Percentiles rank a stretch among this genome's conserved stretches.
Conservation (phyloP, 35 echinoderm and acorn worm species). For the Apostichopus japonicus region DNA sequence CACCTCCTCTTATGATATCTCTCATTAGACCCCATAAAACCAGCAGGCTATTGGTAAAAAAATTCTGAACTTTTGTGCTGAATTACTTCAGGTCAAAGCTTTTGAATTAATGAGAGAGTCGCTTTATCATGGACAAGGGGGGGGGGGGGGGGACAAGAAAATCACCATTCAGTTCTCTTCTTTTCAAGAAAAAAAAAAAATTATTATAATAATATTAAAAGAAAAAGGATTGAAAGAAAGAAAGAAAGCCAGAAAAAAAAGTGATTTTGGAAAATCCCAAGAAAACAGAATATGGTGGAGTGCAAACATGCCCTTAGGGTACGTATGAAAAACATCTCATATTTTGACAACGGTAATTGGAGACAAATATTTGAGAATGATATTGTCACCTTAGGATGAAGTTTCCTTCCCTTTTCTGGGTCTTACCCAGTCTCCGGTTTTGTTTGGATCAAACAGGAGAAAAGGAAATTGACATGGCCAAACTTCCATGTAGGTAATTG, state of each 20-base stretch:
- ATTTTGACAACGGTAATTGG: conserved; percentile 50
- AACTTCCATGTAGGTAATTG: too few relatives aligned
- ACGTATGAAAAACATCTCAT: conserved; percentile 35
- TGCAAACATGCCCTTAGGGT: conserved; percentile 16
- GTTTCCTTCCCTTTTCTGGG: background rate
- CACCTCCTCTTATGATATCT: background rate
- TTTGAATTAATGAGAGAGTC: background rate
- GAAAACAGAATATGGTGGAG: background rate
- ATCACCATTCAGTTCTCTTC: background rate
- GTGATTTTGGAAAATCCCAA: too few relatives aligned
- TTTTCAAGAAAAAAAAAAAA: background rate
- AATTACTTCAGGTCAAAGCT: conserved; percentile 6
- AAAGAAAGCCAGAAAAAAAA: too few relatives aligned
- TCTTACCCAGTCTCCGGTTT: background rate
- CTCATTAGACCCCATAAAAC: background rate
- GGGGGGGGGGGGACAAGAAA: background rate
- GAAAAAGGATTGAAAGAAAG: too few relatives aligned
- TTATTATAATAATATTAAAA: too few relatives aligned
- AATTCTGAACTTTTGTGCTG: background rate
- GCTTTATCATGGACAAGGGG: background rate
- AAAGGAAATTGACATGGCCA: too few relatives aligned
- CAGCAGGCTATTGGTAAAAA: background rate
- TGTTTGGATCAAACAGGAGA: too few relatives aligned
- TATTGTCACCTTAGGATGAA: conserved; percentile 8
- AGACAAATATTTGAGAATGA: conserved; percentile 41